Evolutionary conservation across 2,888 invertebrate species (phyloP), one percentile per base, ranked within the genome.

Genomic region (Hirtodrosophila confusa): DNA sequence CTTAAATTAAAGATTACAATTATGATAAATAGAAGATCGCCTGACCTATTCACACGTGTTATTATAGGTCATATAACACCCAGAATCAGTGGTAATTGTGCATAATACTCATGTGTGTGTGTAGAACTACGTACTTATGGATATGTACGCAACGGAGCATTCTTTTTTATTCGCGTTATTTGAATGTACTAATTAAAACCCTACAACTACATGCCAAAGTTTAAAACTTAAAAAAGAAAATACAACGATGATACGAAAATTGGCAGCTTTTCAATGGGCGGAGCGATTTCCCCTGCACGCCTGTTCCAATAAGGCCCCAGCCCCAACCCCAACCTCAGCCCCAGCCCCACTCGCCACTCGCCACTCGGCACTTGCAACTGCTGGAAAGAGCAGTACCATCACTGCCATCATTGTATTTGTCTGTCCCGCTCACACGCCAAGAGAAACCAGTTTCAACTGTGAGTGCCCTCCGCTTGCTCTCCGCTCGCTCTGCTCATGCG

Each of bases 151-250:
- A 9, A 12, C 24, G 35, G n/a, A 35, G 23, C 7, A 47, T 54
- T 50, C 43, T 37, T 57, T 57, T 58, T 45, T 40, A 53, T 69
- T 57, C 54, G 63, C 44, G 45, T 61, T 69, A 69, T 69, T 73
- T 62, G 69, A 55, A 50, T 76, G 78, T 75, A 80, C 78, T 79
- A 79, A 79, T 79, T 79, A 79, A 79, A 79, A 85, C 58, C 85
- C 57, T 62, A 80, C 66, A 80, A 73, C 62, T 58, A 78, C 75
- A 75, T 49, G 65, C 55, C 61, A 63, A 67, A 78, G 70, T 78
- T 64, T 54, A 51, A 35, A 84, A 78, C 75, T 75, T 75, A 78
- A 75, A 85, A 31, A 31, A 31, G 29, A 41, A 33, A 61, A 75
- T 65, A 79, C 69, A 63, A 65, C 62, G 60, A 49, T 72, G 44